These are phyloP conservation scores for Tricholaema leucomelas DNA, from an alignment of 2,113 vertebrate genomes.

Conservation along the genomic window DNA sequence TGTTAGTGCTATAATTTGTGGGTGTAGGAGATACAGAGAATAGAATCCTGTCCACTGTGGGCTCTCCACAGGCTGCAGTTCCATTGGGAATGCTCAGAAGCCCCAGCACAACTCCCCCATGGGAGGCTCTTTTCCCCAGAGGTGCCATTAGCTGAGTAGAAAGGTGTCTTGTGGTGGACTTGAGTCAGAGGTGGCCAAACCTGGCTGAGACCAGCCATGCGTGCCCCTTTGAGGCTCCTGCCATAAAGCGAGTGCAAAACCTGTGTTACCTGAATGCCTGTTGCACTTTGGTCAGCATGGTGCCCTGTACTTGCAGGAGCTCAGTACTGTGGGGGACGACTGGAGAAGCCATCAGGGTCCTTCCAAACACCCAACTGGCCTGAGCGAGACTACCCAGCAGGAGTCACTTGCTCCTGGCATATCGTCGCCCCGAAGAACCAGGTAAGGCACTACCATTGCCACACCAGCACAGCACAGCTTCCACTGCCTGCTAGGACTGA, in stretches of 20 bases:
- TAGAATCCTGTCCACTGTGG: fast-evolving
- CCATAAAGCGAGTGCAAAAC: fast-evolving
- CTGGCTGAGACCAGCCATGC: fast-evolving
- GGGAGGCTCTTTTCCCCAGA: background rate
- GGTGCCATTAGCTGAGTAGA: background rate
- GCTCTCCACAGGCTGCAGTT: background rate
- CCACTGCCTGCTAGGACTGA: background rate
- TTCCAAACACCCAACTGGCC: constrained; percentile 99
- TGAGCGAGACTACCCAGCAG: constrained; percentile 93
- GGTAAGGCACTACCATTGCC: constrained; percentile 61
- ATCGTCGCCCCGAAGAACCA: constrained; percentile 94
- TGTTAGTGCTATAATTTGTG: background rate
- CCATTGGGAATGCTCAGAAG: background rate
- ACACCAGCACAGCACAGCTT: fast-evolving
- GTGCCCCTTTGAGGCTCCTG: background rate
- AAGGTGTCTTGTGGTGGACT: background rate
- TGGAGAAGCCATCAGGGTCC: constrained; percentile 86
- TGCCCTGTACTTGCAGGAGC: constrained; percentile 82
- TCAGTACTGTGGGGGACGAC: constrained; percentile 93
- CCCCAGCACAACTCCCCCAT: fast-evolving
- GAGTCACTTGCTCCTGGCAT: constrained; percentile 95
- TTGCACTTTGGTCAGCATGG: background rate
- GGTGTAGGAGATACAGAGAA: background rate
- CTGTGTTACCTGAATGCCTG: fast-evolving
- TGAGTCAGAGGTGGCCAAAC: fast-evolving